These are phyloP conservation scores for Aphaenogaster rudis DNA, from an alignment of 1,140 invertebrate genomes.

Conservation along the genomic window DNA sequence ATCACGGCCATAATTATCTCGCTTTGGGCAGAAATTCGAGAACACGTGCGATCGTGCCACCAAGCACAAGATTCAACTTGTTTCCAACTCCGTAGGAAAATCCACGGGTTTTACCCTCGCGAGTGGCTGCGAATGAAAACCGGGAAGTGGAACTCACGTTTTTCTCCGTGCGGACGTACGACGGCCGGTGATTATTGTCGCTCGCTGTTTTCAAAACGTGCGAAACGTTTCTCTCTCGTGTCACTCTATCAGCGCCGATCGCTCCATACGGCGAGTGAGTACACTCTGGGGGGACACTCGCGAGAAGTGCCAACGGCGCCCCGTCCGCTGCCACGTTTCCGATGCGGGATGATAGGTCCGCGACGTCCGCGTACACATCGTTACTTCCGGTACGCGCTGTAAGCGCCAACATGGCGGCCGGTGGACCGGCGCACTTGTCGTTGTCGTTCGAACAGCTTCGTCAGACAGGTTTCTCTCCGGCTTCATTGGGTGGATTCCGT, in stretches of 20 bases:
- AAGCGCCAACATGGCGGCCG: constrained; percentile 61
- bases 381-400: constrained; percentile 77
- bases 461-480: too few species aligned
- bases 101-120: not conserved
- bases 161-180: not conserved
- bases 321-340: constrained; percentile 83
- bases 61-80: not conserved
- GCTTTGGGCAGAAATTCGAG: not conserved
- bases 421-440: not conserved
- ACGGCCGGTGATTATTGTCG: constrained; percentile 27
- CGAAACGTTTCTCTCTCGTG: not conserved
- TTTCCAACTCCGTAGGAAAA: not conserved
- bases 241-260: constrained; percentile 7
- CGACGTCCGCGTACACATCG: constrained; percentile 49
- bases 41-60: not conserved
- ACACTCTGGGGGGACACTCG: constrained; percentile 23
- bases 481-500: too few species aligned
- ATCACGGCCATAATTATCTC: not conserved
- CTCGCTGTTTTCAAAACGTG: not conserved
- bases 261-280: constrained; percentile 15
- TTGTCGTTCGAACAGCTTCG: too few species aligned
- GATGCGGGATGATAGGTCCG: constrained; percentile 42
- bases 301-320: constrained; percentile 80
- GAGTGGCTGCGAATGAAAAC: not conserved
- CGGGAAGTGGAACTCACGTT: not conserved